Percentiles rank a stretch among this genome's conserved stretches.
Evolutionary conservation across 2,797 vertebrate species (phyloP).

Genomic region (Rhadinocentrus ornatus): DNA sequence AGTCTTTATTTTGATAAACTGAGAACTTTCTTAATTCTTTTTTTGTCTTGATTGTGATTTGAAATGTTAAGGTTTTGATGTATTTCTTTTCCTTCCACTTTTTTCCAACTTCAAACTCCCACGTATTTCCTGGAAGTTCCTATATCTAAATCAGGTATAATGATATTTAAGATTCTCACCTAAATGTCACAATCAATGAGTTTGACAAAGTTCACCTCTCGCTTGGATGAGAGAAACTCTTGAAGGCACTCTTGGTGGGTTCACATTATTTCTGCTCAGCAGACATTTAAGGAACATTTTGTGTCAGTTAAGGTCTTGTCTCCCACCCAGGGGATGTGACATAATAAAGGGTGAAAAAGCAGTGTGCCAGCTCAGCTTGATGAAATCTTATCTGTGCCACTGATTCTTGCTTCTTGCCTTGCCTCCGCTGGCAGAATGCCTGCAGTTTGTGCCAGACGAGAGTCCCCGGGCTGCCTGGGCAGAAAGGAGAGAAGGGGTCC

Average conservation of each 20-base stretch:
- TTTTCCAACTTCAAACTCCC: slow-evolving; percentile 3
- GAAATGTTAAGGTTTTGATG: not conserved
- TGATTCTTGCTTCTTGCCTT: slow-evolving; percentile 50
- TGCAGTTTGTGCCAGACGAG: slow-evolving; percentile 86
- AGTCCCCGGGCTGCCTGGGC: slow-evolving; percentile 82
- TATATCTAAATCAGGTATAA: slow-evolving; percentile 42
- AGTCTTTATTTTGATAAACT: not conserved
- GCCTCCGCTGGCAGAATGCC: slow-evolving; percentile 81
- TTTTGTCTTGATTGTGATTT: not conserved
- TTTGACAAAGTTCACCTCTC: slow-evolving; percentile 79
- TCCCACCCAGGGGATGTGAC: slow-evolving; percentile 66
- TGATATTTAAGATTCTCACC: slow-evolving; percentile 75
- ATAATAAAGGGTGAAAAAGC: slow-evolving; percentile 69
- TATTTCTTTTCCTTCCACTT: not conserved
- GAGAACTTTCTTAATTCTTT: too few species aligned
- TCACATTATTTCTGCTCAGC: slow-evolving; percentile 71
- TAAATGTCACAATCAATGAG: slow-evolving; percentile 78
- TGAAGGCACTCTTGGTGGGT: slow-evolving; percentile 54
- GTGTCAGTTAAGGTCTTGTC: slow-evolving; percentile 70
- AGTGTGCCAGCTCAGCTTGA: slow-evolving; percentile 56
- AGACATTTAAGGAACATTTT: slow-evolving; percentile 75
- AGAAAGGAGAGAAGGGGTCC: slow-evolving; percentile 85
- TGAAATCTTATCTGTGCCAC: slow-evolving; percentile 70
- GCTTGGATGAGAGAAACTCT: slow-evolving; percentile 59
- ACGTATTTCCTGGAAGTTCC: slow-evolving; percentile 31